phyloP scores from a whole-genome alignment of 2,797 vertebrate genomes.

The Coccyzus lansbergi region DNA sequence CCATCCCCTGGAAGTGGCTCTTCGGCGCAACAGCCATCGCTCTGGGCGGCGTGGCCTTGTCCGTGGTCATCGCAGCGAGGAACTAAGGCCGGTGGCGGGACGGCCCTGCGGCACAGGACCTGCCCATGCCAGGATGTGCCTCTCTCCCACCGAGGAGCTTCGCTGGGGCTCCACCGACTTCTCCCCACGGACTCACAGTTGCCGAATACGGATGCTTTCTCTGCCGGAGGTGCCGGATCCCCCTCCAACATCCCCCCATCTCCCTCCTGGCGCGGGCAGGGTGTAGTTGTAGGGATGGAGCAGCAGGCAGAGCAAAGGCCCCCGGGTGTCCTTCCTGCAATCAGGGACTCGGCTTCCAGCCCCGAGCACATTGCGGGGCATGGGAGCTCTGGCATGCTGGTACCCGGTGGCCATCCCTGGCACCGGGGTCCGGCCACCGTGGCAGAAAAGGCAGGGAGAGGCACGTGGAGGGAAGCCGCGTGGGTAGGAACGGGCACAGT shows the following conservation, averaged over 20 bases:
- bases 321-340: accelerated
- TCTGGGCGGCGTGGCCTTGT: constrained; percentile 94
- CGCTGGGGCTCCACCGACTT: not conserved
- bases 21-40: constrained; percentile 95
- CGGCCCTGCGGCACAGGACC: not conserved
- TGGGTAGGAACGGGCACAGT: accelerated
- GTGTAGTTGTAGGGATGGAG: not conserved
- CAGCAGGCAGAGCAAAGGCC: not conserved
- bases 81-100: constrained; percentile 75
- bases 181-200: not conserved
- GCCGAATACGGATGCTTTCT: not conserved
- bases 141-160: not conserved
- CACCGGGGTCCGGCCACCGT: accelerated
- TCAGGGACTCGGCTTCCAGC: not conserved
- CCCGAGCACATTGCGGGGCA: accelerated
- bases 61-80: constrained; percentile 95
- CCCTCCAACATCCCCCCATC: not conserved
- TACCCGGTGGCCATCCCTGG: accelerated
- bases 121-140: accelerated
- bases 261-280: not conserved
- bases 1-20: constrained; percentile 97
- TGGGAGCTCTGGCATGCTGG: accelerated
- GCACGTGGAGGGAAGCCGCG: accelerated
- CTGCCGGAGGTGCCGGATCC: not conserved
- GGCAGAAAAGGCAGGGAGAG: accelerated